phyloP scores from a whole-genome alignment of 2,797 vertebrate genomes.

The Sebastes minor region DNA sequence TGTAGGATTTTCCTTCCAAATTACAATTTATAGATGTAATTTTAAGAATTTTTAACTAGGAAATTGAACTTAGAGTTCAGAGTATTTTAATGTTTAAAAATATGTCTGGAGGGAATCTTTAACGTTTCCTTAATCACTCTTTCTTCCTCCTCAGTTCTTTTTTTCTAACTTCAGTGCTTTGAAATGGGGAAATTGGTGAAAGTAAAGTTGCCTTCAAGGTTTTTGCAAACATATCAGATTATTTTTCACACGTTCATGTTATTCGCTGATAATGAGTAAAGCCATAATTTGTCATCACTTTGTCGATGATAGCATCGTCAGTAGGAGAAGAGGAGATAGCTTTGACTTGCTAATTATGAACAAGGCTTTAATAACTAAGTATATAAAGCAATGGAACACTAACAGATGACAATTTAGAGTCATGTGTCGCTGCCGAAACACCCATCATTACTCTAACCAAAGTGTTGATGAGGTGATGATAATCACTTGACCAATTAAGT shows the following conservation, averaged over 20 bases:
- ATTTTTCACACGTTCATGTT: not conserved
- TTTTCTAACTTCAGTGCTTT: not conserved
- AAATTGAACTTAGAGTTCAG: not conserved
- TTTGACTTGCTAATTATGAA: constrained; percentile 22
- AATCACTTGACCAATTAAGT: constrained; percentile 63
- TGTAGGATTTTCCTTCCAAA: not conserved
- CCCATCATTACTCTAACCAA: constrained; percentile 36
- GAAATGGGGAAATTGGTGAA: not conserved
- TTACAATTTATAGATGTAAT: not conserved
- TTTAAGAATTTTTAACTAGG: not conserved
- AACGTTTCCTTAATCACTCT: not conserved
- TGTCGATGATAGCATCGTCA: not conserved
- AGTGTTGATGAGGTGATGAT: constrained; percentile 34
- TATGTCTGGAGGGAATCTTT: not conserved
- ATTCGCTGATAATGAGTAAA: not conserved
- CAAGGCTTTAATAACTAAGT: constrained; percentile 10
- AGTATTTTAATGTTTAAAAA: not conserved
- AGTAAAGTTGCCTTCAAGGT: not conserved
- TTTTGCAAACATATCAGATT: not conserved
- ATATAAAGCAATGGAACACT: not conserved
- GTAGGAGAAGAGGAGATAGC: not conserved
- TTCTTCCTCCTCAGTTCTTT: too few relatives aligned
- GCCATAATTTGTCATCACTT: constrained; percentile 10
- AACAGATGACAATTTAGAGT: constrained; percentile 26
- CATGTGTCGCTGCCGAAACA: constrained; percentile 27